A percentile compares a stretch with the other conserved stretches of the same genome.
Evolutionary conservation across 2,888 invertebrate genomes (phyloP).

Genomic region (Cheilosia soror): DNA sequence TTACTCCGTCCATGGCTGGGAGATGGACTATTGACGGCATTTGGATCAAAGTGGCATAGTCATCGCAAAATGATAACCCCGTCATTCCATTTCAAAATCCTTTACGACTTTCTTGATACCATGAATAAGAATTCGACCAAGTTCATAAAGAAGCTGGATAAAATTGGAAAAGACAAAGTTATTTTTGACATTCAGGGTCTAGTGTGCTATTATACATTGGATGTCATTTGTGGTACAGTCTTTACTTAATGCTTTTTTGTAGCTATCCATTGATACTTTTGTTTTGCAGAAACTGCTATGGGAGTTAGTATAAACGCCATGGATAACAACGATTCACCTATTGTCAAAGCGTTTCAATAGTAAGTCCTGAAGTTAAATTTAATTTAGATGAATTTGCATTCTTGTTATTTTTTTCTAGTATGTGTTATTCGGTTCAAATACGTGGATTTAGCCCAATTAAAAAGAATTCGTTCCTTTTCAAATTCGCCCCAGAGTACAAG

Average conservation of each 20-base stretch:
- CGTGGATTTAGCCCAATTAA: slow-evolving; percentile 78
- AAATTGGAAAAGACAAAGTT: slow-evolving; percentile 77
- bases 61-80: slow-evolving; percentile 85
- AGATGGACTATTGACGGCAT: slow-evolving; percentile 83
- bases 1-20: slow-evolving; percentile 84
- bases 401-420: slow-evolving; percentile 76
- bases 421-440: slow-evolving; percentile 80
- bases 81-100: slow-evolving; percentile 85
- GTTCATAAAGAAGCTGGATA: slow-evolving; percentile 82
- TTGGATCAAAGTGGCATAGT: slow-evolving; percentile 84
- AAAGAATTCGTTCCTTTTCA: slow-evolving; percentile 77
- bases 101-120: slow-evolving; percentile 84
- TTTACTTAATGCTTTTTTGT: background rate
- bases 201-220: slow-evolving; percentile 84
- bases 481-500: slow-evolving; percentile 84
- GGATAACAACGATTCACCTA: slow-evolving; percentile 83
- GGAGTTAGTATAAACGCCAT: slow-evolving; percentile 85
- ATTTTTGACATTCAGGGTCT: slow-evolving; percentile 85
- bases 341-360: slow-evolving; percentile 85
- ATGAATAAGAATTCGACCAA: slow-evolving; percentile 84
- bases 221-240: slow-evolving; percentile 84
- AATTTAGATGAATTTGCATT: background rate
- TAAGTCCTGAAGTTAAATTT: slow-evolving; percentile 76
- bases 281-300: slow-evolving; percentile 86
- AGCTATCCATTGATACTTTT: background rate